A percentile compares a stretch with the other conserved stretches of the same genome.
Evolutionary conservation across 2,113 vertebrate genomes (phyloP).

Genomic region (Cyanoderma ruficeps): DNA sequence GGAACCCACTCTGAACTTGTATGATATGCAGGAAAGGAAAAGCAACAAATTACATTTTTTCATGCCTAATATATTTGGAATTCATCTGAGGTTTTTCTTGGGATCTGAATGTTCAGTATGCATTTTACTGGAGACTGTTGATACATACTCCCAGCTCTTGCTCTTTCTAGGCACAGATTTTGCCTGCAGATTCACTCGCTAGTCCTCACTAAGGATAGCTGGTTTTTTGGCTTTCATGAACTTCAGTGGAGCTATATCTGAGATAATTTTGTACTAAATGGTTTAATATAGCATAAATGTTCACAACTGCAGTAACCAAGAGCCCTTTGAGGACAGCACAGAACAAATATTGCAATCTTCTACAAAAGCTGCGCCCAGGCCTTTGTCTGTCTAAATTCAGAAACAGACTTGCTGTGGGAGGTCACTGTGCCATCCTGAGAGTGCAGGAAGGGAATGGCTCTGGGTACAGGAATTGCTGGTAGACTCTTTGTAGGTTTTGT

Average conservation of each 20-base stretch:
- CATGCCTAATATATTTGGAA: neutral
- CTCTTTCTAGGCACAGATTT: neutral
- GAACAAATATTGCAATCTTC: neutral
- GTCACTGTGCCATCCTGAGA: neutral
- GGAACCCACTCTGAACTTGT: neutral
- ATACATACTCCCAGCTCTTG: neutral
- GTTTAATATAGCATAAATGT: neutral
- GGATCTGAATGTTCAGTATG: neutral
- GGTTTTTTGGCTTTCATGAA: neutral
- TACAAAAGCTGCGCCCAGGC: neutral
- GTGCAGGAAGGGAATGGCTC: neutral
- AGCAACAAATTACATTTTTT: neutral
- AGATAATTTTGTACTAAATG: neutral
- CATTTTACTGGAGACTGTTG: neutral
- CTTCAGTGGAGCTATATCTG: neutral
- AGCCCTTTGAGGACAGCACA: neutral
- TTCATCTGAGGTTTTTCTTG: neutral
- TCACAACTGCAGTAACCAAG: neutral
- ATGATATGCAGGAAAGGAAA: neutral
- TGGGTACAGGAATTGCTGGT: neutral
- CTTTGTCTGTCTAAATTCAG: neutral
- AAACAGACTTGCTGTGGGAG: neutral
- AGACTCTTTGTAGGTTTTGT: neutral
- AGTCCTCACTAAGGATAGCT: neutral
- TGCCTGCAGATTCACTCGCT: neutral